These are phyloP conservation scores for Trissoscelio sp. DNA, from an alignment of 2,888 invertebrate species.

Conservation along the genomic window DNA sequence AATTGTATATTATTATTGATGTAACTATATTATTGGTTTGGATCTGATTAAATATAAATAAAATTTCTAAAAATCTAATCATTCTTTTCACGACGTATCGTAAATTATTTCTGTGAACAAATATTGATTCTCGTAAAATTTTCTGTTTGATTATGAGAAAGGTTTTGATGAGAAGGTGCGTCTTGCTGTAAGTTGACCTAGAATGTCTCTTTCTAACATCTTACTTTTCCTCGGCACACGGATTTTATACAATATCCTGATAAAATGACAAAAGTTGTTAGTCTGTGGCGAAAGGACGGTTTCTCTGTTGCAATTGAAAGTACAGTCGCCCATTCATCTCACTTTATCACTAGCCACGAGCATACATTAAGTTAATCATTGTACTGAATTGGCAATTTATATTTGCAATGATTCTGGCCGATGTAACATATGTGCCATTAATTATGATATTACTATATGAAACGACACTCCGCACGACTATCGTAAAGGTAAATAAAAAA, in stretches of 20 bases:
- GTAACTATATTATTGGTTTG: no score
- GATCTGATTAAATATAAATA: neutral
- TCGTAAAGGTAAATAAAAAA: slow-evolving; percentile 24
- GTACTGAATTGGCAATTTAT: slow-evolving; percentile 43
- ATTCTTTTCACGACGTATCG: neutral
- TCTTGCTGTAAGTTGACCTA: slow-evolving; percentile 24
- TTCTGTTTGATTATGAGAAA: slow-evolving; percentile 24
- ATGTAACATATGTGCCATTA: slow-evolving; percentile 21
- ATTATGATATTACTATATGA: slow-evolving; percentile 30
- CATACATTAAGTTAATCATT: slow-evolving; percentile 44
- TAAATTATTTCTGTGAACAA: neutral
- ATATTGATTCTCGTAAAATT: slow-evolving; percentile 17
- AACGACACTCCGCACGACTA: slow-evolving; percentile 9
- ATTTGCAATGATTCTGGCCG: slow-evolving; percentile 13
- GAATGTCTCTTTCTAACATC: slow-evolving; percentile 46
- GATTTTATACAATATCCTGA: slow-evolving; percentile 32
- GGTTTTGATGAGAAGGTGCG: slow-evolving; percentile 23
- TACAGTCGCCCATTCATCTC: slow-evolving; percentile 58
- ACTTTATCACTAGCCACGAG: slow-evolving; percentile 37
- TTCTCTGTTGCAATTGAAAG: slow-evolving; percentile 63
- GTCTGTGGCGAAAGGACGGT: slow-evolving; percentile 51
- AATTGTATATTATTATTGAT: no score
- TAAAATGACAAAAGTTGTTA: slow-evolving; percentile 56
- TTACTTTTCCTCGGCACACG: slow-evolving; percentile 35
- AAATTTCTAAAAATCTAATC: no score